Base-by-base conservation (phyloP, 2,113 vertebrate species). In the Hymenochirus boettgeri region DNA sequence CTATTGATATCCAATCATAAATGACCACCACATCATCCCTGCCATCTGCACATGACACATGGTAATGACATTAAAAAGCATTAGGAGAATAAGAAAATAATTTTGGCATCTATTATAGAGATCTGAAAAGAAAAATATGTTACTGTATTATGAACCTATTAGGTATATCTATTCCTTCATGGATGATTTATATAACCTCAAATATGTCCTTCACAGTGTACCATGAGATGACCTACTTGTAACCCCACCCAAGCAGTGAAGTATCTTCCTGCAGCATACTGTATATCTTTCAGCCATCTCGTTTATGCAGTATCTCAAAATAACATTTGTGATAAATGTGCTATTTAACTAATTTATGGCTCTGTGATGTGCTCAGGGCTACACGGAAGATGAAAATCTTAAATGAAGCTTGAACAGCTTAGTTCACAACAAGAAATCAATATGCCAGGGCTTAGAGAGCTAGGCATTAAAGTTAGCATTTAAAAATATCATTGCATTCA, bases 351-450 rank as follows among this genome's bases (percentile, higher is more conserved):
- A 96, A 96, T 96, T 98, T 93, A 96, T 91, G 83, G 88, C 82
- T 85, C 87, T 89, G 80, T 84, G 86, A 85, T 83, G 80, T 89
- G 88, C 90, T 93, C 90, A 88, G 86, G 89, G 91, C 91, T 92
- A 90, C 84, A 86, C 86, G 86, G 86, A 88, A 91, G 89, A 93
- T 93, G 92, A 93, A 95, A 94, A 95, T 94, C 92, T 94, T 94
- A 94, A 96, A 96, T 94, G 92, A 92, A 90, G 92, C 92, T 91
- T 93, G 92, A 95, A 93, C 90, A 92, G 90, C 88, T 89, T 89
- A 91, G 85, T 89, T 91, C 91, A 94, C 92, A 96, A 97, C 92
- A 92, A 95, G 91, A 94, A 97, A 96, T 97, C 95, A 94, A 97
- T 97, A 97, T 90, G 87, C 90, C 88, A 88, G 82, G 83, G 92